Conservation (phyloP, 1,140 invertebrate species). For the Dendrolimus punctatus region DNA sequence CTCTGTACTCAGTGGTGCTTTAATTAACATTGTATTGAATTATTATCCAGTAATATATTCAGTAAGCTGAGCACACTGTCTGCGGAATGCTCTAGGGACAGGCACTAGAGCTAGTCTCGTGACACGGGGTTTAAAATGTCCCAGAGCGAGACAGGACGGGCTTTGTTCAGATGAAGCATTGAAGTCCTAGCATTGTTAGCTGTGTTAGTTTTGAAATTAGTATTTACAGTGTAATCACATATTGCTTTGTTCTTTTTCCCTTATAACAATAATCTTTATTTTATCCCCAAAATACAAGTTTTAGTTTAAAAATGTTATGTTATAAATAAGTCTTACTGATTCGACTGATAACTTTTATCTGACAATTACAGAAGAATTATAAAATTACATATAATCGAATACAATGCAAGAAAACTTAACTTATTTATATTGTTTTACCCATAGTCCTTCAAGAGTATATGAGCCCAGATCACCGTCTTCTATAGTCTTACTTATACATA, state of each 20-base stretch:
- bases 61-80: conserved; percentile 7
- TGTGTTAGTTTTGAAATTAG: conserved; percentile 4
- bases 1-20: background rate
- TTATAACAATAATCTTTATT: too few relatives aligned
- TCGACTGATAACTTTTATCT: background rate
- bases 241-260: too few relatives aligned
- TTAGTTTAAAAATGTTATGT: too few relatives aligned
- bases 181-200: background rate
- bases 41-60: too few relatives aligned
- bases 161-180: conserved; percentile 1
- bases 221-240: background rate
- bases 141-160: conserved; percentile 13
- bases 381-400: too few relatives aligned
- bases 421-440: too few relatives aligned
- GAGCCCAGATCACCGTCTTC: too few relatives aligned
- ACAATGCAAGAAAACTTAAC: too few relatives aligned
- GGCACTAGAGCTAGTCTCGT: conserved; percentile 9
- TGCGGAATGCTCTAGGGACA: conserved; percentile 12
- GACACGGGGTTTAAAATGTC: conserved; percentile 19
- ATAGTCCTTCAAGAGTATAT: too few relatives aligned
- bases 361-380: background rate
- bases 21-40: conserved; percentile 8
- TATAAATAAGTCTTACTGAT: too few relatives aligned
- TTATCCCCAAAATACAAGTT: too few relatives aligned
- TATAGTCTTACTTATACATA: too few relatives aligned